Base-by-base conservation (phyloP, 2,113 vertebrate species). In the Physeter macrocephalus region DNA sequence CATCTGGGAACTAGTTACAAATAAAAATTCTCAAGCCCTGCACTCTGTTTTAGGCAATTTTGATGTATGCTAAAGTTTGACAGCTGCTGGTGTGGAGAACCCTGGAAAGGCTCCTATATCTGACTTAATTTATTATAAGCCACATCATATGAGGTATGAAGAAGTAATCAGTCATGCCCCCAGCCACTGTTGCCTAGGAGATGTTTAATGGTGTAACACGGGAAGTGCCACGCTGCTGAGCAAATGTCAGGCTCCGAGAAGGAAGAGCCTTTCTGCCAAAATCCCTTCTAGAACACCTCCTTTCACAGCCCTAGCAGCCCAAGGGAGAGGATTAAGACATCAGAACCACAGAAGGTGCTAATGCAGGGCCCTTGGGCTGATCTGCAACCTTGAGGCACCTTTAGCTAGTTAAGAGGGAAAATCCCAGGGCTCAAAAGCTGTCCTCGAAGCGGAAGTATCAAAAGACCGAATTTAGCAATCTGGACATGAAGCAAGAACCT, bases 181-280 rank as follows among this genome's bases (percentile, higher is more conserved):
- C 75, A 88, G 88, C 81, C 49, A 11, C 81, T 67, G 93, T 94
- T 94, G 77, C 97, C 95, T 93, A n/a, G 95, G 97, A 92, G 89
- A 95, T 91, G 34, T 83, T 87, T 87, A 94, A 89, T 80, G 96
- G 72, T 81, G 31, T 89, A 88, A 87, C 54, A 57, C 0, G 0
- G 89, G 89, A 92, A 74, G 72, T 86, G 89, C 64, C 39, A 75
- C 3, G 39, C 72, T 54, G 49, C 82, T 87, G 90, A 96, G 67
- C 82, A 84, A 96, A 96, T 87, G 93, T 93, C 91, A 95, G 27
- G 93, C 86, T 96, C 66, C 36, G 8, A 85, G 96, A 78, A 94
- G 61, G 46, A 93, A 88, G 94, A 89, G 27, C 29, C 77, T 77
- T 94, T 39, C 39, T 86, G 36, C 87, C 43, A 69, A 66, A 83